Percentiles rank a stretch among this genome's conserved stretches.
Conservation (phyloP, 35 echinoderm and acorn worm species). For the Lytechinus pictus region DNA sequence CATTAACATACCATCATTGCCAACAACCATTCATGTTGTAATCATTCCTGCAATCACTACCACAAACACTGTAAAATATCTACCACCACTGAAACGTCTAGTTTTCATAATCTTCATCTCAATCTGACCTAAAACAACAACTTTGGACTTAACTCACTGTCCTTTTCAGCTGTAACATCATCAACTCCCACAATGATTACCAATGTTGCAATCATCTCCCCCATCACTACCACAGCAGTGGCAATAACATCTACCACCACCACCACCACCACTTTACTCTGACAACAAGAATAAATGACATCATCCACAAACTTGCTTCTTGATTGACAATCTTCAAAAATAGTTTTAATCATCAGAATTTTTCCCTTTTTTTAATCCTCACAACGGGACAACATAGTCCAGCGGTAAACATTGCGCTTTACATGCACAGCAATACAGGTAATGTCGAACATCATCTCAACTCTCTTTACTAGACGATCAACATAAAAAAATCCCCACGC, state of each 20-base stretch:
- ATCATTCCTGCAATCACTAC: too few relatives aligned
- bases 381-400: conserved; percentile 18
- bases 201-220: background rate
- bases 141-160: too few relatives aligned
- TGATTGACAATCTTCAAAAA: conserved; percentile 50
- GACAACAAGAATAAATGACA: background rate
- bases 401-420: conserved; percentile 33
- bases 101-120: too few relatives aligned
- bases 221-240: background rate
- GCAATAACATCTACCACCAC: background rate
- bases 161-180: too few relatives aligned
- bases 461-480: background rate
- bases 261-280: background rate
- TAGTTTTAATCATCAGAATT: conserved; percentile 50
- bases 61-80: too few relatives aligned
- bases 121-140: too few relatives aligned
- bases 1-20: too few relatives aligned
- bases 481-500: background rate
- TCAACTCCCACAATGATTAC: too few relatives aligned
- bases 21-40: too few relatives aligned
- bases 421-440: conserved; percentile 44
- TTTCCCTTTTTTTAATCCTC: conserved; percentile 24
- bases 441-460: background rate
- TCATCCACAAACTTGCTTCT: background rate
- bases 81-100: too few relatives aligned